phyloP scores from a whole-genome alignment of 2,888 invertebrate genomes.

The Acanthacorydalis orientalis region DNA sequence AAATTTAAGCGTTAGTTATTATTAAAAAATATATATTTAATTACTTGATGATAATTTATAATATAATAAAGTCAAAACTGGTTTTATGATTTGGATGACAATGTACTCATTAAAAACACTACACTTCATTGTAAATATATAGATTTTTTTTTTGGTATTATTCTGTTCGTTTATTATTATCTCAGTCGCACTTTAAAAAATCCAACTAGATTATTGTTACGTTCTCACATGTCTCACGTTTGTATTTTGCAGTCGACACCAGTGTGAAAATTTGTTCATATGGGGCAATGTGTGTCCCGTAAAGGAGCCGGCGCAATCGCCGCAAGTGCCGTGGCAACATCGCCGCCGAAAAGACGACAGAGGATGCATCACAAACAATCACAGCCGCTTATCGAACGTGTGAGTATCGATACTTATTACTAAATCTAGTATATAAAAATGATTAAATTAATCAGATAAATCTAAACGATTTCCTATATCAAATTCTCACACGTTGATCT shows the following conservation, averaged over 20 bases:
- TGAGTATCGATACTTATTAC: too few relatives aligned
- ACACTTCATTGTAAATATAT: neutral
- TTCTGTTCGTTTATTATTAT: neutral
- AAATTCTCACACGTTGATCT: too few relatives aligned
- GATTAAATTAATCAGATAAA: too few relatives aligned
- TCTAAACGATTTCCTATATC: too few relatives aligned
- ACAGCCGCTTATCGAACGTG: neutral
- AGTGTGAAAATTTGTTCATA: constrained; percentile 24
- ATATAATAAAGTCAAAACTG: too few relatives aligned
- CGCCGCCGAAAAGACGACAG: constrained; percentile 16
- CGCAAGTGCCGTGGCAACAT: constrained; percentile 38
- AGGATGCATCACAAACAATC: neutral
- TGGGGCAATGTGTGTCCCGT: constrained; percentile 68
- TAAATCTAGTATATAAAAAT: too few relatives aligned
- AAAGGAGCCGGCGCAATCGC: constrained; percentile 39
- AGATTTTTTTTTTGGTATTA: neutral
- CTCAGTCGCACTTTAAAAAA: neutral
- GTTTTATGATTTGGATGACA: too few relatives aligned
- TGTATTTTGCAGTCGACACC: constrained; percentile 12
- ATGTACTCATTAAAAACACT: too few relatives aligned
- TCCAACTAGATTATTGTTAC: neutral
- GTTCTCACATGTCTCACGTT: neutral
- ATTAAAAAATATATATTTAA: too few relatives aligned
- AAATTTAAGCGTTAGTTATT: too few relatives aligned
- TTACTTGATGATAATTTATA: too few relatives aligned